Percentiles rank a stretch among this genome's conserved stretches.
Evolutionary conservation across 2,797 vertebrate species (phyloP).

Genomic region (Synaphobranchus kaupii): DNA sequence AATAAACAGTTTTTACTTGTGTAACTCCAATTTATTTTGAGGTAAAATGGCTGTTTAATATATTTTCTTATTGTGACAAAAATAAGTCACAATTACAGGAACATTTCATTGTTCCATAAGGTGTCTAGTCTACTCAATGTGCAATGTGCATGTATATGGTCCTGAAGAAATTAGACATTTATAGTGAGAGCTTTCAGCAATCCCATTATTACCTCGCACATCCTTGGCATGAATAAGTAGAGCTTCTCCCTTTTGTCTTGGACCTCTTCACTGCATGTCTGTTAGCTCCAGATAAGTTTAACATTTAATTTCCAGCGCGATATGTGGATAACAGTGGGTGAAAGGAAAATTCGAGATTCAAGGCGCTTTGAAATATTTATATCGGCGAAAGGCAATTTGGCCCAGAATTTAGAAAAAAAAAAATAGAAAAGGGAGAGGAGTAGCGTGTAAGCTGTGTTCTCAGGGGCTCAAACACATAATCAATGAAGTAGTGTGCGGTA

Average conservation of each 20-base stretch:
- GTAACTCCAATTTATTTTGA: background rate
- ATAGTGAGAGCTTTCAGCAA: slow-evolving; percentile 1
- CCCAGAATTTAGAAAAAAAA: slow-evolving; percentile 17
- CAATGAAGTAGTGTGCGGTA: slow-evolving; percentile 21
- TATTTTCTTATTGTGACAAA: background rate
- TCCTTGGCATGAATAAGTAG: slow-evolving; percentile 14
- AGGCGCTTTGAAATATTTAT: slow-evolving; percentile 21
- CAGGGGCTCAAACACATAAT: background rate
- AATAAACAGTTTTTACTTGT: background rate
- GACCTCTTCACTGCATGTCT: slow-evolving; percentile 27
- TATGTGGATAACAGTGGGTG: slow-evolving; percentile 1
- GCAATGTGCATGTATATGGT: background rate
- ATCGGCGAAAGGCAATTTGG: background rate
- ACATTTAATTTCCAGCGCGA: slow-evolving; percentile 19
- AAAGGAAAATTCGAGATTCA: slow-evolving; percentile 8
- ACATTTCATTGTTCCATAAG: no score
- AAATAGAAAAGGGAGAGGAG: background rate
- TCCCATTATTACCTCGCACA: background rate
- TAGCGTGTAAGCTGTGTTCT: slow-evolving; percentile 14
- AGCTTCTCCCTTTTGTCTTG: slow-evolving; percentile 12
- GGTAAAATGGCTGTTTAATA: background rate
- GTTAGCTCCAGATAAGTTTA: slow-evolving; percentile 12
- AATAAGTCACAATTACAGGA: no score
- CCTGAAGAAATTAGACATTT: background rate
- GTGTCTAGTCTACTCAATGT: no score